Percentiles rank a stretch among this genome's conserved stretches.
Evolutionary conservation across 2,888 invertebrate genomes (phyloP).

Genomic region (Eristalis arbustorum): DNA sequence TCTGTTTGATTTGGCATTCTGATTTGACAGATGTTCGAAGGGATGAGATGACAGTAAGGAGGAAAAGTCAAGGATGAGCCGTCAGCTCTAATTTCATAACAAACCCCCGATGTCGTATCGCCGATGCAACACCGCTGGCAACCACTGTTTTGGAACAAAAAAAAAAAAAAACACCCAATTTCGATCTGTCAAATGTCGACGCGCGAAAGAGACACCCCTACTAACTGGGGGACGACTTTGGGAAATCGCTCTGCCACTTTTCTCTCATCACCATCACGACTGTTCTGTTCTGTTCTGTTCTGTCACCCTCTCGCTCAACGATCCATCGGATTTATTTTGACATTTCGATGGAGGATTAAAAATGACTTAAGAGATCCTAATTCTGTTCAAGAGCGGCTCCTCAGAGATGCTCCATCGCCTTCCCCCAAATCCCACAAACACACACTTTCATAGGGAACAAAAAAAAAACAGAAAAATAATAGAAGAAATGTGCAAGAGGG

Average conservation of each 20-base stretch:
- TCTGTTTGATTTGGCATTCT: neutral
- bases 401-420: neutral
- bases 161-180: constrained; percentile 28
- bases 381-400: neutral
- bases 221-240: neutral
- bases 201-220: constrained; percentile 42
- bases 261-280: neutral
- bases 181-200: constrained; percentile 18
- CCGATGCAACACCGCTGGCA: constrained; percentile 13
- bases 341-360: constrained; percentile 21
- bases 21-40: neutral
- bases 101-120: neutral
- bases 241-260: neutral
- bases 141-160: constrained; percentile 15
- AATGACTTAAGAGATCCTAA: neutral
- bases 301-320: constrained; percentile 22
- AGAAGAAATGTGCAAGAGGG: constrained; percentile 20
- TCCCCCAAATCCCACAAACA: neutral
- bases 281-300: neutral
- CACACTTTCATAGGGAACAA: neutral
- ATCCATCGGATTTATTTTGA: constrained; percentile 30
- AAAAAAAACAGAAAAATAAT: neutral
- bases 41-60: neutral
- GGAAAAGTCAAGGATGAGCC: neutral
- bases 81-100: neutral